Percentiles rank a stretch among this genome's conserved stretches.
Conservation (phyloP, 2,888 invertebrate genomes). For the Chloroclysta siterata region DNA sequence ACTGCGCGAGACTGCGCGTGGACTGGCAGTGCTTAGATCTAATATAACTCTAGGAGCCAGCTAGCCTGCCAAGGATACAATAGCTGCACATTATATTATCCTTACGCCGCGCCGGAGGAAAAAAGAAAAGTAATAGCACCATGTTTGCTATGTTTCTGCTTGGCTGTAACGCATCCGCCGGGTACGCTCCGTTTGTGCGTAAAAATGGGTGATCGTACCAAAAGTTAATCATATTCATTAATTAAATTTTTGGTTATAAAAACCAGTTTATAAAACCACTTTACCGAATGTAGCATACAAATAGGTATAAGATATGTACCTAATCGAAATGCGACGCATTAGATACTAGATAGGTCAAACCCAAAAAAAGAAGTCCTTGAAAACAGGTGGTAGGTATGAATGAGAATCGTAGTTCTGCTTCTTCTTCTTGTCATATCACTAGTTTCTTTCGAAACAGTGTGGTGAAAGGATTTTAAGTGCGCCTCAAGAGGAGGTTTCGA, state of each 20-base stretch:
- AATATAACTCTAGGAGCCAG: slow-evolving; percentile 41
- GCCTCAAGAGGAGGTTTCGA: too few species aligned
- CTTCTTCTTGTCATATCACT: too few species aligned
- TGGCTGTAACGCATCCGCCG: too few species aligned
- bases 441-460: too few species aligned
- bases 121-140: not conserved
- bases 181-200: too few species aligned
- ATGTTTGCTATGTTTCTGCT: not conserved
- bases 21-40: slow-evolving; percentile 41
- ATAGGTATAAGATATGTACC: not conserved
- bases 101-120: slow-evolving; percentile 11
- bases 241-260: not conserved
- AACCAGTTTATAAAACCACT: not conserved
- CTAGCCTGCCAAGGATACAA: slow-evolving; percentile 36
- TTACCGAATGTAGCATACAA: not conserved
- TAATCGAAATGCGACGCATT: not conserved
- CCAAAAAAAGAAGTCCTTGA: slow-evolving; percentile 1
- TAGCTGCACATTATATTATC: slow-evolving; percentile 8
- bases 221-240: too few species aligned
- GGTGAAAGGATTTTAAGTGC: too few species aligned
- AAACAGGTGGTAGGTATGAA: not conserved
- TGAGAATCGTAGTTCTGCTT: too few species aligned
- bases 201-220: too few species aligned
- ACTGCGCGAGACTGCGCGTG: slow-evolving; percentile 45
- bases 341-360: not conserved